phyloP scores from a whole-genome alignment of 2,113 vertebrate genomes.

The Rhea pennata region DNA sequence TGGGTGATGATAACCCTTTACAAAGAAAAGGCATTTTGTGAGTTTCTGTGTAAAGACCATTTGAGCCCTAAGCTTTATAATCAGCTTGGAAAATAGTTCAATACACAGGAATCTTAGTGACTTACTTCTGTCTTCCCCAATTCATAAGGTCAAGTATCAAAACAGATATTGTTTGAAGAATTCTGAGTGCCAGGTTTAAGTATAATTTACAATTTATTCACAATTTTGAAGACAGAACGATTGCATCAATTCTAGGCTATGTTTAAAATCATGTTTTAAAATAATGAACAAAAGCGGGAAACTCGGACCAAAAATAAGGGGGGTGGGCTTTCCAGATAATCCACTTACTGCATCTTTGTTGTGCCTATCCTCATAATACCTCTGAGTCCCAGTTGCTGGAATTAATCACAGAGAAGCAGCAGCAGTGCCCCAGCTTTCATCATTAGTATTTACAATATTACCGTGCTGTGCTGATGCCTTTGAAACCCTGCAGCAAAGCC shows the following conservation, averaged over 20 bases:
- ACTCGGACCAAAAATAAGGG: neutral
- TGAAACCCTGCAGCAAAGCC: neutral
- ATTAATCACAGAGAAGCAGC: constrained; percentile 35
- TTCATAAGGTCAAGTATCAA: constrained; percentile 43
- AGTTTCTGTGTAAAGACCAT: constrained; percentile 45
- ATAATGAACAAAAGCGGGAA: neutral
- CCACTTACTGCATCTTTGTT: constrained; percentile 53
- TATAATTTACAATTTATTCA: neutral
- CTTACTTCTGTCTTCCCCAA: constrained; percentile 26
- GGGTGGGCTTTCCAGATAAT: constrained; percentile 43
- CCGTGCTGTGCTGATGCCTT: neutral
- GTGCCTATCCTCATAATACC: constrained; percentile 44
- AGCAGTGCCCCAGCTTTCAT: neutral
- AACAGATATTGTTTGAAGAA: neutral
- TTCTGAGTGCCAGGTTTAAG: neutral
- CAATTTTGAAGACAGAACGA: neutral
- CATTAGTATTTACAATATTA: neutral
- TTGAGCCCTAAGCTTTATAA: constrained; percentile 59
- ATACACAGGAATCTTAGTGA: constrained; percentile 41
- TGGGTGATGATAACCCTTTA: constrained; percentile 33
- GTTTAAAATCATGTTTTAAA: neutral
- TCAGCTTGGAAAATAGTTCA: constrained; percentile 67
- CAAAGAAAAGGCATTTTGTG: constrained; percentile 62
- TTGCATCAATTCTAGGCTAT: neutral
- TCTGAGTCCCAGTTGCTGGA: constrained; percentile 31